These are phyloP conservation scores for Tonatia bakeri DNA, from an alignment of 2,113 vertebrate genomes.

Conservation along the genomic window DNA sequence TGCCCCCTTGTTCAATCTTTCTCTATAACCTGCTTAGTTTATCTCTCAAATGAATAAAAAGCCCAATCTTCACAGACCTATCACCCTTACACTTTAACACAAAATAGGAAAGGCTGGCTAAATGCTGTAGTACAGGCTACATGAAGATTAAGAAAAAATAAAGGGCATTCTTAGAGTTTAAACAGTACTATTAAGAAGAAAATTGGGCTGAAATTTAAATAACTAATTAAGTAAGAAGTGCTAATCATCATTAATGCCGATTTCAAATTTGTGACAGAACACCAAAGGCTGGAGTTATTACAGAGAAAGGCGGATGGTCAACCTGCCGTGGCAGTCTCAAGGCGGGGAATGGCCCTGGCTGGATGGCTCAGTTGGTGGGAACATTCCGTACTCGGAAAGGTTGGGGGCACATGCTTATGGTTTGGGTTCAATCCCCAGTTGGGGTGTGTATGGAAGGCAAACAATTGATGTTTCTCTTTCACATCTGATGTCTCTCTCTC, in stretches of 20 bases:
- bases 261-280: constrained; percentile 36
- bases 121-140: neutral
- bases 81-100: neutral
- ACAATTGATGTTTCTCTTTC: too few species aligned
- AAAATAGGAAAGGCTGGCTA: constrained; percentile 25
- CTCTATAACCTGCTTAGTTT: constrained; percentile 1
- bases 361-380: too few species aligned
- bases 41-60: neutral
- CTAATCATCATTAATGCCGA: constrained; percentile 6
- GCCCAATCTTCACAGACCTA: neutral
- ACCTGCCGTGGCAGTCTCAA: neutral
- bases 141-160: constrained; percentile 21
- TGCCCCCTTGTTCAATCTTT: neutral
- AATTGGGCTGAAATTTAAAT: constrained; percentile 22
- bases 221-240: constrained; percentile 30
- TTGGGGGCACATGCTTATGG: too few species aligned
- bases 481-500: too few species aligned
- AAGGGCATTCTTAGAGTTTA: constrained; percentile 14
- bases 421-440: too few species aligned
- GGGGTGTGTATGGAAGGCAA: too few species aligned
- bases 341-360: neutral
- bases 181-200: constrained; percentile 19
- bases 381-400: too few species aligned
- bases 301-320: neutral
- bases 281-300: neutral